These are phyloP conservation scores for Glyphotaelius pellucidus DNA, from an alignment of 2,888 invertebrate genomes.

Conservation along the genomic window DNA sequence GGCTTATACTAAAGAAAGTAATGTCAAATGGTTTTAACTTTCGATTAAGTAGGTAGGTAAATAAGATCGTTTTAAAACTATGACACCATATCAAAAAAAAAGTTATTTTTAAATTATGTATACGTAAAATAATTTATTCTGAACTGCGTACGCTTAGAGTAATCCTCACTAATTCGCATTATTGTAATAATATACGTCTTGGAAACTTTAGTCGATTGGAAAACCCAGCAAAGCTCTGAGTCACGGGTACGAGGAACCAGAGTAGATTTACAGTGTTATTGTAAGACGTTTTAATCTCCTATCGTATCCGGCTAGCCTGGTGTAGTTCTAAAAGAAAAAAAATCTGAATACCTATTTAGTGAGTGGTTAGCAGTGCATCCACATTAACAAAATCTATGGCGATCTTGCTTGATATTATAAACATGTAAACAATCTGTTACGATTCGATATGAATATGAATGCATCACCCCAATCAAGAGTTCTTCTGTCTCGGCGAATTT, in stretches of 20 bases:
- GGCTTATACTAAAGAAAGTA: no score
- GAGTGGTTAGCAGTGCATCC: neutral
- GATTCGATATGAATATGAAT: neutral
- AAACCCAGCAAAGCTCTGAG: neutral
- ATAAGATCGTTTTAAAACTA: no score
- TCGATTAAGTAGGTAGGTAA: no score
- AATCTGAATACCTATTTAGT: neutral
- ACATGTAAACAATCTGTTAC: neutral
- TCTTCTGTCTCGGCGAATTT: neutral
- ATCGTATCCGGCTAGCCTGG: neutral
- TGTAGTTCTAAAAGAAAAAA: neutral
- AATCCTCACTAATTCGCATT: neutral
- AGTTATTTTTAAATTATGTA: no score
- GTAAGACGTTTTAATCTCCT: neutral
- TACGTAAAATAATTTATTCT: no score
- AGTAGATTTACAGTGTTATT: neutral
- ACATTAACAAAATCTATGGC: neutral
- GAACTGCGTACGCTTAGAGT: neutral
- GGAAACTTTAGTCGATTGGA: neutral
- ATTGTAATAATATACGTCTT: neutral
- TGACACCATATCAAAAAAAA: no score
- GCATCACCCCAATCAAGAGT: neutral
- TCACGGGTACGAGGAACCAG: neutral
- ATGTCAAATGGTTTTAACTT: no score
- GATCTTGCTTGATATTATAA: neutral